Conservation (phyloP, 2,797 vertebrate genomes). For the Anolis apletophallus region DNA sequence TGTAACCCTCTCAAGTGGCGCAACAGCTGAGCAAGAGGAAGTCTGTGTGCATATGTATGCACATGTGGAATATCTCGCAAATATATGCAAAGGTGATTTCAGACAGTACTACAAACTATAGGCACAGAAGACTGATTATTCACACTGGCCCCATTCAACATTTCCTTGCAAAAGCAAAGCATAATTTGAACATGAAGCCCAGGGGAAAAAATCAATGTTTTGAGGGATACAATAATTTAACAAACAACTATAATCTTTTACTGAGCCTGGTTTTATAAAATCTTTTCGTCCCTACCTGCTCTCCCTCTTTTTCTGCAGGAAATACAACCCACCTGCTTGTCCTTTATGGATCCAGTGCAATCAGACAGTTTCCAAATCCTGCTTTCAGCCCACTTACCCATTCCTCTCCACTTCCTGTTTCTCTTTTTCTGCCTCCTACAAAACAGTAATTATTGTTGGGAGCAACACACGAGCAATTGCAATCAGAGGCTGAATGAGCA, state of each 20-base stretch:
- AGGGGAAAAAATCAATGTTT: not conserved
- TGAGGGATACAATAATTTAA: not conserved
- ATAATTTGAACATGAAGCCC: not conserved
- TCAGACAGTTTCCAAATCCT: constrained; percentile 28
- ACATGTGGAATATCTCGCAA: not conserved
- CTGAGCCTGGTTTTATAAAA: not conserved
- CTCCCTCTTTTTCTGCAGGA: not conserved
- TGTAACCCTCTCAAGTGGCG: not conserved
- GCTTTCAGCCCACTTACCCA: constrained; percentile 17
- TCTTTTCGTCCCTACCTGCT: not conserved
- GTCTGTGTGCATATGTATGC: not conserved
- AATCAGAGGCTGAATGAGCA: constrained; percentile 21
- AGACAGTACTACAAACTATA: not conserved
- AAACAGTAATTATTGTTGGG: constrained; percentile 64
- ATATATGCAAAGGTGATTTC: not conserved
- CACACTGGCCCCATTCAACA: not conserved
- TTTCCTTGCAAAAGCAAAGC: constrained; percentile 15
- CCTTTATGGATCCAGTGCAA: constrained; percentile 5
- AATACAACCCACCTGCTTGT: not conserved
- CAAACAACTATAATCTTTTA: not conserved
- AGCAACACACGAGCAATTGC: constrained; percentile 33
- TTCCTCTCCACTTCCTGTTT: constrained; percentile 47
- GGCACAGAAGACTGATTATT: not conserved
- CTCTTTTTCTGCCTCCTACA: constrained; percentile 61
- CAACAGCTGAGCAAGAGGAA: not conserved